Evolutionary conservation across 1,140 invertebrate species (phyloP).

Genomic region (Cotesia glomerata): DNA sequence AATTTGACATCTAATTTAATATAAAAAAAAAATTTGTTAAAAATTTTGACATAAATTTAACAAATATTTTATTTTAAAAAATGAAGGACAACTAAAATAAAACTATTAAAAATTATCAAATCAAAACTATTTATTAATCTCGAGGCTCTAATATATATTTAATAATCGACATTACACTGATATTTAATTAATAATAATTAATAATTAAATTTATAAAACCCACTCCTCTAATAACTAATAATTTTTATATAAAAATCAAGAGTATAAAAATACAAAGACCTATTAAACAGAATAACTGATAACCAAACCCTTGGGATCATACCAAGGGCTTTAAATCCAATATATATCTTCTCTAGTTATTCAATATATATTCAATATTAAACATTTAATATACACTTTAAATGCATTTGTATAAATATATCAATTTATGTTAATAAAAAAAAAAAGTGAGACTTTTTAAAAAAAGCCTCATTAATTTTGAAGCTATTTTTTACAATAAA

Average conservation of each 20-base stretch:
- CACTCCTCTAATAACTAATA: neutral
- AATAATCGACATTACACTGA: too few species aligned
- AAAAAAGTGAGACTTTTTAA: too few species aligned
- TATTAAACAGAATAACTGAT: neutral
- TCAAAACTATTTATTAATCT: too few species aligned
- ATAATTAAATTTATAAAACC: neutral
- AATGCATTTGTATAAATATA: neutral
- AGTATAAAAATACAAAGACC: slow-evolving; percentile 24
- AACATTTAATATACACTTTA: neutral
- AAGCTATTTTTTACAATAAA: neutral
- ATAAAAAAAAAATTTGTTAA: too few species aligned
- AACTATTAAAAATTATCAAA: neutral
- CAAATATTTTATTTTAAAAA: too few species aligned
- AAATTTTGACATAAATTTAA: too few species aligned
- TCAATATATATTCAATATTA: neutral
- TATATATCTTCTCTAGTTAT: neutral
- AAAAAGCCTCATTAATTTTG: neutral
- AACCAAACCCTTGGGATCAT: neutral
- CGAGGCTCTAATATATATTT: too few species aligned
- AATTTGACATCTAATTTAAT: too few species aligned
- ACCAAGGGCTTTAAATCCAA: neutral
- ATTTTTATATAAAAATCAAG: neutral
- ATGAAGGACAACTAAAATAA: too few species aligned
- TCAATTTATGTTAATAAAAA: too few species aligned
- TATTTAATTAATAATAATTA: neutral